These are phyloP conservation scores for Cyrtodaria siliqua DNA, from an alignment of 2,888 invertebrate species.

Conservation along the genomic window DNA sequence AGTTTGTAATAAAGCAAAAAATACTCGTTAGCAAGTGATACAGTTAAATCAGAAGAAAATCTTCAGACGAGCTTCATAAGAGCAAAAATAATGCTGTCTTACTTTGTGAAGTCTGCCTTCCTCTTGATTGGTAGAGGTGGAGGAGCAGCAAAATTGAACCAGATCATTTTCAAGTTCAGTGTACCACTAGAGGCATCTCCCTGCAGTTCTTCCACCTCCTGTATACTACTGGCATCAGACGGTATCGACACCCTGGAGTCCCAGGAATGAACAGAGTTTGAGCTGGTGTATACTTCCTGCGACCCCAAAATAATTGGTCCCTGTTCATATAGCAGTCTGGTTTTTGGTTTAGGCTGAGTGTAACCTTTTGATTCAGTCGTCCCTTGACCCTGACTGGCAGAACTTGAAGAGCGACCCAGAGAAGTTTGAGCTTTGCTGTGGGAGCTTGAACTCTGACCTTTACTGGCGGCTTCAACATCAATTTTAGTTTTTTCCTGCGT, in stretches of 20 bases:
- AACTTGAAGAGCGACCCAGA: constrained; percentile 3
- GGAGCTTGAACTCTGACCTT: constrained; percentile 13
- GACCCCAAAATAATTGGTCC: constrained; percentile 15
- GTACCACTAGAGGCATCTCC: constrained; percentile 91
- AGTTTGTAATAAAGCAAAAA: too few species aligned
- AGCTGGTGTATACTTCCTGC: constrained; percentile 40
- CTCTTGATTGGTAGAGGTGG: constrained; percentile 97
- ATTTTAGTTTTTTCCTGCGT: constrained; percentile 67
- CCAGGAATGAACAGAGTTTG: constrained; percentile 69
- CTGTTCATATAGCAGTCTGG: neutral
- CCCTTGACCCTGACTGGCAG: neutral
- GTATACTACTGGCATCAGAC: constrained; percentile 56
- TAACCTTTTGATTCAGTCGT: neutral
- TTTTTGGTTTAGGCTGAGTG: neutral
- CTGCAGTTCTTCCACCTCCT: constrained; percentile 69
- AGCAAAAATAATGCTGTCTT: too few species aligned
- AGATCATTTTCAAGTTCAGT: constrained; percentile 95
- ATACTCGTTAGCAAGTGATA: too few species aligned
- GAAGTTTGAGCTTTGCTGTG: neutral
- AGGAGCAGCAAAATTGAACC: constrained; percentile 99
- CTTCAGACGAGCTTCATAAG: too few species aligned
- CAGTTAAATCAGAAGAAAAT: too few species aligned
- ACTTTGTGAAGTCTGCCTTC: constrained; percentile 97
- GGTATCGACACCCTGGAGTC: constrained; percentile 74
- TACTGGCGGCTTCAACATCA: constrained; percentile 57